Base-by-base conservation (phyloP, 2,113 vertebrate genomes). In the Fregetta grallaria region DNA sequence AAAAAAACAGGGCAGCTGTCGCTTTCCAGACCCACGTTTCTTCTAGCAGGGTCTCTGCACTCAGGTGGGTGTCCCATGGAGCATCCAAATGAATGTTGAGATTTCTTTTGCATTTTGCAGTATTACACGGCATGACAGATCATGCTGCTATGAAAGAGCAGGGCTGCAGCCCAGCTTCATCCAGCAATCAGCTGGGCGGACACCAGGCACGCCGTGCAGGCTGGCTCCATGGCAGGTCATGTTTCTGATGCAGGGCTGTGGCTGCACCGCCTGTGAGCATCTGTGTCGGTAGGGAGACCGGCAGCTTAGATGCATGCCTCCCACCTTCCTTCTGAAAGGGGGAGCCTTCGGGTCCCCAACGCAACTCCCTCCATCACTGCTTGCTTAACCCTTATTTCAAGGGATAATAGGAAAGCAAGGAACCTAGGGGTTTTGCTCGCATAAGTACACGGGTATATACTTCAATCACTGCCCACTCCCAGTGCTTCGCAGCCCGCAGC, bases 271-370 rank as follows among this genome's bases (percentile, higher is more conserved):
- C 36, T 10, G 21, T 3, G 2, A 34, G 23, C 4, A 4, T 15
- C n/a, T 3, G 2, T 7, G 29, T 27, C 1, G 0, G 13, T 10
- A 25, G 0, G 1, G 38, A n/a, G 49, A 82, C 15, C 13, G 3
- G 6, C 45, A 40, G 19, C 34, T 25, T 14, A 25, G 38, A 7
- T 19, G 23, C 38, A 10, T 38, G 18, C 45, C n/a, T 80, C 50
- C 42, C 29, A 49, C 26, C 61, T 73, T 29, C n/a, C 19, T 40
- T 61, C 50, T 77, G 38, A 77, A 71, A 38, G 3, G 13, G 27
- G 11, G 7, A 42, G 6, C n/a, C 65, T 59, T 66, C n/a, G 38
- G 13, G 11, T 38, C 16, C 15, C 11, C 32, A 20, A 3, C 1
- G 10, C 23, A 26, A 70, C 4, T 59, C 26, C 29, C 50, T 75